These are phyloP conservation scores for Coregonus ussuriensis DNA, from an alignment of 2,797 vertebrate species.

Conservation along the genomic window DNA sequence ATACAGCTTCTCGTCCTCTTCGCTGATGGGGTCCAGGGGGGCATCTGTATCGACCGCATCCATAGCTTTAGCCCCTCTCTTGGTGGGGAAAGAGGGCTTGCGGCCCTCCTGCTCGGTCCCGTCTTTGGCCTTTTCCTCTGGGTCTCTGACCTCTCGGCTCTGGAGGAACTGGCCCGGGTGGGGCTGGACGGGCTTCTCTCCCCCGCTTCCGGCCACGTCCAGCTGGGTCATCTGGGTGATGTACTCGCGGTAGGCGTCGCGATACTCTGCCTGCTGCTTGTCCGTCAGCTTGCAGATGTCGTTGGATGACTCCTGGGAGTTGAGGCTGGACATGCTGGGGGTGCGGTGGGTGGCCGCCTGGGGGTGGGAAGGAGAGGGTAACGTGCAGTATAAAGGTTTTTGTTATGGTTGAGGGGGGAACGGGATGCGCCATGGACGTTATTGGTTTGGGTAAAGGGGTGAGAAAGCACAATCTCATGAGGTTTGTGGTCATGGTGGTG, in stretches of 20 bases:
- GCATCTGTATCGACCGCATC: conserved; percentile 82
- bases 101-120: conserved; percentile 81
- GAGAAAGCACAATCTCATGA: background rate
- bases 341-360: conserved; percentile 87
- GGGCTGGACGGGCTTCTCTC: conserved; percentile 83
- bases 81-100: conserved; percentile 79
- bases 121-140: conserved; percentile 73
- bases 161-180: conserved; percentile 81
- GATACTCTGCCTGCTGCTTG: conserved; percentile 96
- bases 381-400: background rate
- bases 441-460: background rate
- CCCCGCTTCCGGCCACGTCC: conserved; percentile 80
- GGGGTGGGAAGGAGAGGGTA: too few relatives aligned
- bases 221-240: conserved; percentile 95
- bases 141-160: conserved; percentile 59
- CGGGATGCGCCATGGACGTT: background rate
- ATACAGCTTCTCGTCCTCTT: conserved; percentile 95
- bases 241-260: conserved; percentile 94
- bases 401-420: background rate
- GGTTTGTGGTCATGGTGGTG: background rate
- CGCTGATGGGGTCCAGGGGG: conserved; percentile 92
- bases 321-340: conserved; percentile 94
- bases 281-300: conserved; percentile 97
- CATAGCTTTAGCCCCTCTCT: conserved; percentile 79
- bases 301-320: conserved; percentile 96